These are phyloP conservation scores for Mythimna albipuncta DNA, from an alignment of 2,888 invertebrate species.

Conservation along the genomic window DNA sequence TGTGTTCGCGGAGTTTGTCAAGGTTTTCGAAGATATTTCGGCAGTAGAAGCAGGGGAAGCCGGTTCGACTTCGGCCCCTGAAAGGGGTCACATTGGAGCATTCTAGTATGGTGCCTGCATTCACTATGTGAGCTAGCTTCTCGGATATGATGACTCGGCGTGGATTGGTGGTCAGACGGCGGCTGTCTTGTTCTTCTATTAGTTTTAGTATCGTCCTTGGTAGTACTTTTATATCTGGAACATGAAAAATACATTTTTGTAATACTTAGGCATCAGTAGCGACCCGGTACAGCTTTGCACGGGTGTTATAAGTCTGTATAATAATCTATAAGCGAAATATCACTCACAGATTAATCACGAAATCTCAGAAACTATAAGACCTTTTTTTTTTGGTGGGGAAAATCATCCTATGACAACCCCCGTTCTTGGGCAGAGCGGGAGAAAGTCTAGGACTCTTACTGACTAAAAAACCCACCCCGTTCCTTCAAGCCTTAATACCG, in stretches of 20 bases:
- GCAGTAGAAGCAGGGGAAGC: slow-evolving; percentile 85
- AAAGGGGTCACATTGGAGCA: slow-evolving; percentile 81
- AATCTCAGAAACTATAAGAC: too few relatives aligned
- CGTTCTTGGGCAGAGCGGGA: too few relatives aligned
- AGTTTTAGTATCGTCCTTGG: slow-evolving; percentile 70
- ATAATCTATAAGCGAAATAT: too few relatives aligned
- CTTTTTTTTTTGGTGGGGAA: too few relatives aligned
- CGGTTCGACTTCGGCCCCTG: slow-evolving; percentile 76
- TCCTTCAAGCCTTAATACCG: too few relatives aligned
- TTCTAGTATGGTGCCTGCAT: slow-evolving; percentile 75
- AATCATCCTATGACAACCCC: too few relatives aligned
- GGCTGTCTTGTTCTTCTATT: slow-evolving; percentile 58
- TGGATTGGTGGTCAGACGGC: slow-evolving; percentile 11
- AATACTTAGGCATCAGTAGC: too few relatives aligned
- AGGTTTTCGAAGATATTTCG: slow-evolving; percentile 75
- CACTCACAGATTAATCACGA: too few relatives aligned
- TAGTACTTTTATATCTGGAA: slow-evolving; percentile 72
- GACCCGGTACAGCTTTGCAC: too few relatives aligned
- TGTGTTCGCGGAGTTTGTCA: slow-evolving; percentile 72
- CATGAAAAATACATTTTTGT: not conserved
- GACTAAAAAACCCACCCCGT: too few relatives aligned
- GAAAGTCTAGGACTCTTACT: too few relatives aligned
- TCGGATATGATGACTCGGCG: slow-evolving; percentile 72
- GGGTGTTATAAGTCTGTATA: too few relatives aligned
- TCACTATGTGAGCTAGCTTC: slow-evolving; percentile 77